Conservation (phyloP, 2,797 vertebrate genomes). For the Siniperca undulata region DNA sequence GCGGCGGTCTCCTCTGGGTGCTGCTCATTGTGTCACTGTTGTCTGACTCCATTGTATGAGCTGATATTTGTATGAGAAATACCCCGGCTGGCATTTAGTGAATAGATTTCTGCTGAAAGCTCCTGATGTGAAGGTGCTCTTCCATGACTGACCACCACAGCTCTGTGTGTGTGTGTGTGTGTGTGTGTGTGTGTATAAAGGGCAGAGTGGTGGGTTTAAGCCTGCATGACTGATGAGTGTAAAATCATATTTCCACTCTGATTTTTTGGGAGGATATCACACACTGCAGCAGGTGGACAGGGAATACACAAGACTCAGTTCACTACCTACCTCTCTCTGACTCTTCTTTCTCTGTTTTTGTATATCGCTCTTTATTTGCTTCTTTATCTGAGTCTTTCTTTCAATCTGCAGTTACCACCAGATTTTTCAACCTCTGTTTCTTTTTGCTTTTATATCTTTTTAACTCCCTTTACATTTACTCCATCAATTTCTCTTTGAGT, state of each 20-base stretch:
- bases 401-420: background rate
- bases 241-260: conserved; percentile 58
- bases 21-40: conserved; percentile 57
- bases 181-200: conserved; percentile 39
- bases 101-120: conserved; percentile 66
- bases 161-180: background rate
- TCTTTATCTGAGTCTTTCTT: background rate
- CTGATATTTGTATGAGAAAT: conserved; percentile 50
- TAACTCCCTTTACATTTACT: background rate
- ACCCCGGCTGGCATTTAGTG: conserved; percentile 55
- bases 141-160: conserved; percentile 47
- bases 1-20: conserved; percentile 33
- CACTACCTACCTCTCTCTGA: background rate
- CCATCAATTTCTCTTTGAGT: background rate
- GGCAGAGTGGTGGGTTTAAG: conserved; percentile 53
- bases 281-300: conserved; percentile 43
- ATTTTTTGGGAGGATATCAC: conserved; percentile 32
- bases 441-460: background rate
- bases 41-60: conserved; percentile 54
- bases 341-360: background rate
- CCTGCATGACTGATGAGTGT: conserved; percentile 66
- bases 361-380: background rate
- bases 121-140: conserved; percentile 59
- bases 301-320: background rate
- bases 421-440: too few relatives aligned